These are phyloP conservation scores for Rissa tridactyla DNA, from an alignment of 2,113 vertebrate genomes.

Conservation along the genomic window DNA sequence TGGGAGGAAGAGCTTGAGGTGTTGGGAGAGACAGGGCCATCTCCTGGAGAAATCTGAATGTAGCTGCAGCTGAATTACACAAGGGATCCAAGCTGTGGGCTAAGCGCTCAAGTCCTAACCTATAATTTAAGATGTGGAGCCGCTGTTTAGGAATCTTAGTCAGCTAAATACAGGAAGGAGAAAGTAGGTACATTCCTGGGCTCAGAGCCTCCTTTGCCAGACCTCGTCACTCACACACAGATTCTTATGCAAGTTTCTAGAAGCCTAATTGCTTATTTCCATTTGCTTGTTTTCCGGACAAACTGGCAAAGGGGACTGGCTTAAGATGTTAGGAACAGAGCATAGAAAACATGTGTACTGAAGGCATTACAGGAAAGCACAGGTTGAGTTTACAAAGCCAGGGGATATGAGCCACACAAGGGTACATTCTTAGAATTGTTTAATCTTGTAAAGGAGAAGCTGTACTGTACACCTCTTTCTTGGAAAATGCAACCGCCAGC, in stretches of 20 bases:
- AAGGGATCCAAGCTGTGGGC: constrained; percentile 26
- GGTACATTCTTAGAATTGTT: constrained; percentile 68
- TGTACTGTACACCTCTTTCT: constrained; percentile 62
- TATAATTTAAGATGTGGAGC: constrained; percentile 59
- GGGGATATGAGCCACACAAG: constrained; percentile 38
- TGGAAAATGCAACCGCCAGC: constrained; percentile 56
- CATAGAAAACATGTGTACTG: constrained; percentile 12
- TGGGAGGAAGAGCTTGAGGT: not conserved
- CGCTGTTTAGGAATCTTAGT: constrained; percentile 56
- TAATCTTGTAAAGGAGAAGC: constrained; percentile 48
- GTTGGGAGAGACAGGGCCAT: not conserved
- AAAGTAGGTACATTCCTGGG: constrained; percentile 58
- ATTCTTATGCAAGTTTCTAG: constrained; percentile 45
- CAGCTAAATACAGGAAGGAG: constrained; percentile 61
- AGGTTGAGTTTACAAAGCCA: constrained; percentile 43
- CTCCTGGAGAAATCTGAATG: constrained; percentile 9
- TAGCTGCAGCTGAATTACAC: constrained; percentile 2
- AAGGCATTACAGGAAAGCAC: constrained; percentile 10
- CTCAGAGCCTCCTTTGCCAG: constrained; percentile 14
- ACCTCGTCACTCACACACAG: not conserved
- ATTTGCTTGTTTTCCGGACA: constrained; percentile 31
- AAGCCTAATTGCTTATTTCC: constrained; percentile 23
- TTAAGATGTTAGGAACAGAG: not conserved
- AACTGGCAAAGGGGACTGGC: not conserved
- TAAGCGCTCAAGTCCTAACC: not conserved